Evolutionary conservation across 2,113 vertebrate species (phyloP).

Genomic region (Dicrurus megarhynchus): DNA sequence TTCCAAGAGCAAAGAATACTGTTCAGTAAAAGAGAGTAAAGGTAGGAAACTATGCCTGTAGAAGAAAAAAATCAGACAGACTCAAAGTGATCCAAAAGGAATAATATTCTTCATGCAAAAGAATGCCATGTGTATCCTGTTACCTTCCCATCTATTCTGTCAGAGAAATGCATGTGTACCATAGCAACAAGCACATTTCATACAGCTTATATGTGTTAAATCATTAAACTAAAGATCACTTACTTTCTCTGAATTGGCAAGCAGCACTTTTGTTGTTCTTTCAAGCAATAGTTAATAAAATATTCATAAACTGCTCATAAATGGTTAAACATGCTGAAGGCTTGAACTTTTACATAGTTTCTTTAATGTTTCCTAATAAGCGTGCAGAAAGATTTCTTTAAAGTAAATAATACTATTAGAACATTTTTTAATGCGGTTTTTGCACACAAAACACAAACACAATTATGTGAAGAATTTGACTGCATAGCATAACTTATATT

Average conservation of each 20-base stretch:
- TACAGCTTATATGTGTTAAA: not conserved
- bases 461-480: conserved; percentile 35
- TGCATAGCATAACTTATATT: conserved; percentile 3
- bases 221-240: conserved; percentile 37
- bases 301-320: conserved; percentile 65
- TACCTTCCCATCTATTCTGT: not conserved
- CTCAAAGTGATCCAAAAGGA: not conserved
- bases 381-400: not conserved
- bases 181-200: not conserved
- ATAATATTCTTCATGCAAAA: not conserved
- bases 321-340: conserved; percentile 50
- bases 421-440: not conserved
- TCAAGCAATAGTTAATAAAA: conserved; percentile 57
- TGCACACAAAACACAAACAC: not conserved
- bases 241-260: conserved; percentile 19
- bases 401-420: not conserved
- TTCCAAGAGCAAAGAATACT: not conserved
- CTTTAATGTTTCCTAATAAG: not conserved
- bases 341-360: conserved; percentile 8
- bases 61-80: not conserved
- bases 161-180: not conserved
- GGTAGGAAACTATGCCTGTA: not conserved
- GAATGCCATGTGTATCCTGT: not conserved
- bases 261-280: conserved; percentile 31
- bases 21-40: not conserved